Percentiles rank a stretch among this genome's conserved stretches.
Evolutionary conservation across 2,888 invertebrate species (phyloP).

Genomic region (Orthosia gothica): DNA sequence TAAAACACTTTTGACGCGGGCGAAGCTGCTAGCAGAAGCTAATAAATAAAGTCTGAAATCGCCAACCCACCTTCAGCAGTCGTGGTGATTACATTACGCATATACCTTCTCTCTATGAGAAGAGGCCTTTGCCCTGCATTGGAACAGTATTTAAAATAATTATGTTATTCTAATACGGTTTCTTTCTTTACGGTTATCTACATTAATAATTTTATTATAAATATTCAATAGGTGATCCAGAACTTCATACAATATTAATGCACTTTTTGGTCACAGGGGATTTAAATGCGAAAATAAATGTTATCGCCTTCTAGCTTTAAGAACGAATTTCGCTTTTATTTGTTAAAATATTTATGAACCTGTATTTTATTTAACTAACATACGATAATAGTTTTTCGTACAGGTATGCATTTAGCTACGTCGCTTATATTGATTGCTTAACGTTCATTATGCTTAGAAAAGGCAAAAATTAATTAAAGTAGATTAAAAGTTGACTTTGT

Average conservation of each 20-base stretch:
- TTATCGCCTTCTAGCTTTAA: constrained; percentile 20
- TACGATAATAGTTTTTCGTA: not conserved
- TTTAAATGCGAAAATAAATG: constrained; percentile 39
- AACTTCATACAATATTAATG: constrained; percentile 54
- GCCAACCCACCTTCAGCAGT: not conserved
- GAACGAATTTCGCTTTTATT: constrained; percentile 10
- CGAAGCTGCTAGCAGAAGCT: too few relatives aligned
- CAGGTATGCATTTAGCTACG: not conserved
- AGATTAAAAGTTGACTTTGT: not conserved
- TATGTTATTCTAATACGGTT: constrained; percentile 5
- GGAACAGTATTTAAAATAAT: constrained; percentile 17
- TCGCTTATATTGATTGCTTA: not conserved
- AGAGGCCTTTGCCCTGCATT: too few relatives aligned
- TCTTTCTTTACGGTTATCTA: too few relatives aligned
- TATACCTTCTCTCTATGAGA: too few relatives aligned
- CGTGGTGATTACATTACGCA: too few relatives aligned
- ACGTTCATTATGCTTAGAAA: constrained; percentile 8
- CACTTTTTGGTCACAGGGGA: constrained; percentile 47
- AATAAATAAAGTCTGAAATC: too few relatives aligned
- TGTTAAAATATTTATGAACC: not conserved
- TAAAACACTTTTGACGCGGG: too few relatives aligned
- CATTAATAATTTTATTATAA: constrained; percentile 41
- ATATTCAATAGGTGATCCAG: constrained; percentile 32
- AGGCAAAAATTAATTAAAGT: not conserved
- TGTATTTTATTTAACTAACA: not conserved